These are phyloP conservation scores for Caenorhabditis panamensis DNA, from an alignment of 2,888 invertebrate genomes.

Conservation along the genomic window DNA sequence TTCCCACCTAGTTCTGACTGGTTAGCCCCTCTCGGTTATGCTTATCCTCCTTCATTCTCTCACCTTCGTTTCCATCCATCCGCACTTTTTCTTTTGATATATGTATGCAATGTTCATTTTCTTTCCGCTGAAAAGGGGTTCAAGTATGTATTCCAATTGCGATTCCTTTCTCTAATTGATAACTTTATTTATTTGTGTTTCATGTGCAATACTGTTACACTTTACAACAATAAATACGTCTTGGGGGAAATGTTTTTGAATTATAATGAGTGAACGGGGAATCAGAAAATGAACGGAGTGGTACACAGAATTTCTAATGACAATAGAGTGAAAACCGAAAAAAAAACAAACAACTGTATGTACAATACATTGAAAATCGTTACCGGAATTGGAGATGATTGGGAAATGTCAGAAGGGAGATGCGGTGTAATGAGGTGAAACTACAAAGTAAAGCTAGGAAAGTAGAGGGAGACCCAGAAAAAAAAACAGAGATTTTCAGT, in stretches of 20 bases:
- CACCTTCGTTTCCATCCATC: no score
- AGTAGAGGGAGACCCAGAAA: no score
- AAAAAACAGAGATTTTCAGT: no score
- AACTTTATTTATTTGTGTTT: conserved; percentile 25
- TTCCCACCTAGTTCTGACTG: conserved; percentile 44
- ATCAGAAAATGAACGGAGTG: no score
- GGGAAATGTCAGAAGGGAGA: no score
- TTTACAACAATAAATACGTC: conserved; percentile 29
- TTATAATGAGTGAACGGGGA: neutral
- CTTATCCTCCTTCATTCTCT: neutral
- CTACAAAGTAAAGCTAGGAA: no score
- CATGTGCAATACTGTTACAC: conserved; percentile 30
- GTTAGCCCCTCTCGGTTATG: conserved; percentile 39
- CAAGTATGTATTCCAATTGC: neutral
- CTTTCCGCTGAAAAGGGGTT: conserved; percentile 15
- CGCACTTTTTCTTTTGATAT: neutral
- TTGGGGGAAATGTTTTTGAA: conserved; percentile 3
- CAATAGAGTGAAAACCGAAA: no score
- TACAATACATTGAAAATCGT: no score
- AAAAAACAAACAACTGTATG: no score
- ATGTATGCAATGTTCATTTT: conserved; percentile 10
- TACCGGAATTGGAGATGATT: no score
- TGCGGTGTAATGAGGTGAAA: no score
- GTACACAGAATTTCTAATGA: no score
- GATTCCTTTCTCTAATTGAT: neutral